A percentile compares a stretch with the other conserved stretches of the same genome.
Evolutionary conservation across 2,113 vertebrate genomes (phyloP).

Genomic region (Perca flavescens): DNA sequence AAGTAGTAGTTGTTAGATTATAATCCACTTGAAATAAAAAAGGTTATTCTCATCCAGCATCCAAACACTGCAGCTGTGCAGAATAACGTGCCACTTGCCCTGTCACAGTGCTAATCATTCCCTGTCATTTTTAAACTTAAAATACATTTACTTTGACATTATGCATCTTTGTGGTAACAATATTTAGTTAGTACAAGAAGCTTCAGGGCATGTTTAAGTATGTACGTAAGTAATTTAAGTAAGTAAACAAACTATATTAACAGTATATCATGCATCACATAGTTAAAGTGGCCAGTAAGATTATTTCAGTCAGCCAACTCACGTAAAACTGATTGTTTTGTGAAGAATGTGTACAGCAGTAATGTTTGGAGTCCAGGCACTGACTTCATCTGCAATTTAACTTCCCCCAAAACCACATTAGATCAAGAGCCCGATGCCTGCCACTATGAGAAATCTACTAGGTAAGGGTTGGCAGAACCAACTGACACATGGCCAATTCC

Average conservation of each 20-base stretch:
- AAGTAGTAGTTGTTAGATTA: background rate
- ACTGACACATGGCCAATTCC: background rate
- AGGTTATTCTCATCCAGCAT: background rate
- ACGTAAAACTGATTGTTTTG: background rate
- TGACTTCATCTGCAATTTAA: background rate
- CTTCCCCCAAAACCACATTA: background rate
- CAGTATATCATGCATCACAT: background rate
- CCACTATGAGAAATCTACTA: background rate
- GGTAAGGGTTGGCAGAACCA: background rate
- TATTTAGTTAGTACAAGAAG: background rate
- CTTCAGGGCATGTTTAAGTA: background rate
- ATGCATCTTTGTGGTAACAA: background rate
- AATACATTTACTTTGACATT: background rate
- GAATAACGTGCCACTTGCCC: background rate
- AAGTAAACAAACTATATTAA: background rate
- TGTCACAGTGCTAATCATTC: background rate
- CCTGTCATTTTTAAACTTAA: background rate
- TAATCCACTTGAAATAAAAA: slow-evolving; percentile 4
- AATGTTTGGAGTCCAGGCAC: background rate
- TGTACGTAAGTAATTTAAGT: too few relatives aligned
- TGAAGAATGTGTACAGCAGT: background rate
- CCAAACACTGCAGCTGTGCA: slow-evolving; percentile 24
- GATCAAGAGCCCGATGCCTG: background rate
- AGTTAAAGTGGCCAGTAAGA: background rate
- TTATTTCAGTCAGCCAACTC: background rate